phyloP scores from a whole-genome alignment of 2,888 invertebrate genomes.

The Caenorhabditis panamensis region DNA sequence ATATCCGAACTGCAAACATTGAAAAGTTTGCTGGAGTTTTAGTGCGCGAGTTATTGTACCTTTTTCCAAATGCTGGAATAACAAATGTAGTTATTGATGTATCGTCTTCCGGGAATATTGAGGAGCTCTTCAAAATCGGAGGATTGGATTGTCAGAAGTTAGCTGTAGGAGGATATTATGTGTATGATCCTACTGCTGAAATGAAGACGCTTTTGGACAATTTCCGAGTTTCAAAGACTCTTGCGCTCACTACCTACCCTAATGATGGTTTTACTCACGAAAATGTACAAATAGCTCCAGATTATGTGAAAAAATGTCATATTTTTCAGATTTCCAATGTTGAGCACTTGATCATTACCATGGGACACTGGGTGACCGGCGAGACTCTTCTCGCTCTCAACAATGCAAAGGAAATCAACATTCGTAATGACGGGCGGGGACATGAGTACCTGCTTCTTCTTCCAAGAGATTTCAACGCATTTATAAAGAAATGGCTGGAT shows the following conservation, averaged over 20 bases:
- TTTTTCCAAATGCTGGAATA: not conserved
- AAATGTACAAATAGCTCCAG: no score
- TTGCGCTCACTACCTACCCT: not conserved
- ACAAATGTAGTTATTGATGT: not conserved
- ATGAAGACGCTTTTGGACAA: not conserved
- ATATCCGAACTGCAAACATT: not conserved
- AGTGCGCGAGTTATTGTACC: not conserved
- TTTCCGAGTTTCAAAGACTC: not conserved
- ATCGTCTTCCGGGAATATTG: no score
- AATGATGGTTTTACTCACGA: not conserved
- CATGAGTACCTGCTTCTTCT: no score
- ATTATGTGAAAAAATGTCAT: no score
- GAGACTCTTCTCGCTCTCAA: not conserved
- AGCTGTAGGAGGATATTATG: not conserved
- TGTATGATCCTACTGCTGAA: not conserved
- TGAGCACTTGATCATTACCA: not conserved
- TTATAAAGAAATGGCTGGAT: not conserved
- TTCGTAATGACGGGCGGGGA: no score
- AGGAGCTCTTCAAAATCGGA: no score
- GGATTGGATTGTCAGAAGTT: not conserved
- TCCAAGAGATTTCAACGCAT: not conserved
- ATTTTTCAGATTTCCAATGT: not conserved
- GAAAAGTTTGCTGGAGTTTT: not conserved
- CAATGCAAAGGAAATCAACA: not conserved
- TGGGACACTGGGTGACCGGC: not conserved